Base-by-base conservation (phyloP, 2,797 vertebrate species). In the Discoglossus pictus region DNA sequence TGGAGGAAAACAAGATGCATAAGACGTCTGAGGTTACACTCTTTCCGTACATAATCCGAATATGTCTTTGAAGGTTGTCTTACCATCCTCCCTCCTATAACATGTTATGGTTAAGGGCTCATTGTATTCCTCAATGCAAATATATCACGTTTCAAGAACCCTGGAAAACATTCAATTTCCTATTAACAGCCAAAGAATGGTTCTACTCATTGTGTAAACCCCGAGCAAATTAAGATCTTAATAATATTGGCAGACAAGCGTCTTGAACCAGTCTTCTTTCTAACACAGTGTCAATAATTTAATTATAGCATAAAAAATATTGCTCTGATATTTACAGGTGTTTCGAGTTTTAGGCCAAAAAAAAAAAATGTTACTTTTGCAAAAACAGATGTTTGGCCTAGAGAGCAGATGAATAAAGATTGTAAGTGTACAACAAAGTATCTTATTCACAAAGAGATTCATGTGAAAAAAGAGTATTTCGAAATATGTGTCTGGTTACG, bases 301-400 rank as follows among this genome's bases (percentile, higher is more conserved):
- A 47, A 47, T 47, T 47, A 47, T 5, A 47, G 18, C 12, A 20
- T 23, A 44, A 47, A 47, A 20, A 47, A 47, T 17, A 47, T n/a
- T 7, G 44, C 44, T 47, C 18, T 21, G 44, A 24, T 9, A 21
- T 47, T 23, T 23, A 21, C 44, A 47, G 44, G 44, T 47, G 44
- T 47, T 47, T 47, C 12, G 23, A 47, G 18, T 47, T 47, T 39
- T 47, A 8, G 17, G 17, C 15, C 42, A 18, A 47, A 8, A 18
- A n/a, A 42, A 6, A 44, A 44, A 21, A 20, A 47, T 9, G 44
- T 20, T 47, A 2, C 18, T n/a, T n/a, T n/a, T n/a, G n/a, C n/a
- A n/a, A 47, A 47, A 47, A n/a, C 44, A 47, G 44, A 47, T 47
- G 44, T 47, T 47, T 47, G 3, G 44, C 44, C 44, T 47, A 47